Evolutionary conservation across 2,888 invertebrate genomes (phyloP).

Genomic region (Sarcophaga caerulescens): DNA sequence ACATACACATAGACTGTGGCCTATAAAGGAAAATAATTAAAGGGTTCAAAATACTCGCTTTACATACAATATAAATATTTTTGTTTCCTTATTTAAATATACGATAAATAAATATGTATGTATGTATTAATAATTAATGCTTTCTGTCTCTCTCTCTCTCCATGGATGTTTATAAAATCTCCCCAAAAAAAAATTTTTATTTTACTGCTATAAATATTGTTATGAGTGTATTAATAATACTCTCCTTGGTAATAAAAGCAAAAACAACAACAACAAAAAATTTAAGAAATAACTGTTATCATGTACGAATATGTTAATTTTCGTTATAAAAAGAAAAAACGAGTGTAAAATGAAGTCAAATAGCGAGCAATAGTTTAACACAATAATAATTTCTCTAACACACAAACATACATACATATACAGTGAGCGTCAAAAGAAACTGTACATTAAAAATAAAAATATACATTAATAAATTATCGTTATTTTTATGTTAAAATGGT

Average conservation of each 20-base stretch:
- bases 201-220: slow-evolving; percentile 1
- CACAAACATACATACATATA: too few species aligned
- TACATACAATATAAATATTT: slow-evolving; percentile 3
- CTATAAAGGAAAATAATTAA: slow-evolving; percentile 57
- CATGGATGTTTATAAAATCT: neutral
- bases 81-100: neutral
- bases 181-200: neutral
- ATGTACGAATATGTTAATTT: slow-evolving; percentile 68
- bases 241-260: slow-evolving; percentile 52
- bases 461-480: too few species aligned
- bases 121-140: neutral
- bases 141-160: neutral
- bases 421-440: too few species aligned
- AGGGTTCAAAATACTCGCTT: slow-evolving; percentile 49
- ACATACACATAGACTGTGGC: neutral
- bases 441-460: too few species aligned
- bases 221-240: slow-evolving; percentile 5
- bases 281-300: slow-evolving; percentile 59
- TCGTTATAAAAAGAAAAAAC: slow-evolving; percentile 59
- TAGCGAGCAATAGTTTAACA: neutral
- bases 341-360: slow-evolving; percentile 8
- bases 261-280: slow-evolving; percentile 30
- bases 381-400: neutral
- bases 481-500: too few species aligned
- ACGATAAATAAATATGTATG: neutral